Conservation (phyloP, 2,797 vertebrate genomes). For the Jordanella pulchra region DNA sequence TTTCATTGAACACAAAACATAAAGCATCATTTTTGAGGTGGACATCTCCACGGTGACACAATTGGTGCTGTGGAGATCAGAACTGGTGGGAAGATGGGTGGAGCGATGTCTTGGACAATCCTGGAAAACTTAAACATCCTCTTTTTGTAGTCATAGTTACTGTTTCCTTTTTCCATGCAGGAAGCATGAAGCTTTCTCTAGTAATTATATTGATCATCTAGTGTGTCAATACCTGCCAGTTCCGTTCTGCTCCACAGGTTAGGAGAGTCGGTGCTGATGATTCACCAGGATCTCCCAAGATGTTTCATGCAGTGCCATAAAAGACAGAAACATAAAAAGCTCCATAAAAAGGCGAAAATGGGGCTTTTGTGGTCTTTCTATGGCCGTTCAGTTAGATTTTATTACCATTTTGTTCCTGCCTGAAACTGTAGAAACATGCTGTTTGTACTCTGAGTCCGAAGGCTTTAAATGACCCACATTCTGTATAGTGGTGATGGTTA, state of each 20-base stretch:
- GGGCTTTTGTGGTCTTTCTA: slow-evolving; percentile 1
- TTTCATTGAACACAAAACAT: too few relatives aligned
- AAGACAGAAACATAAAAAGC: neutral
- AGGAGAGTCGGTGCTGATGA: neutral
- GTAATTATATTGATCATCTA: neutral
- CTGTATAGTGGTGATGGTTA: neutral
- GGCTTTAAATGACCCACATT: slow-evolving; percentile 29
- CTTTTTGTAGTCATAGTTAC: neutral
- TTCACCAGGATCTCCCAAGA: neutral
- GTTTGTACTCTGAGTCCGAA: slow-evolving; percentile 10
- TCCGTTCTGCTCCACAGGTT: slow-evolving; percentile 1
- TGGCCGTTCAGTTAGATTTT: slow-evolving; percentile 15
- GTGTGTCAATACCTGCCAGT: neutral
- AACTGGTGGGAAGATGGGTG: too few relatives aligned
- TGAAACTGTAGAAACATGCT: slow-evolving; percentile 14
- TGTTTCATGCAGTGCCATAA: neutral
- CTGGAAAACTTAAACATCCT: neutral
- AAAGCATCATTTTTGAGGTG: too few relatives aligned
- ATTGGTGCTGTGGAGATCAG: too few relatives aligned
- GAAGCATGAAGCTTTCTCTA: neutral
- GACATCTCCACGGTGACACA: too few relatives aligned
- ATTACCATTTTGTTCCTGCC: slow-evolving; percentile 27
- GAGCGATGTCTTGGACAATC: too few relatives aligned
- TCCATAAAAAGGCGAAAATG: neutral
- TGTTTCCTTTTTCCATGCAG: neutral